These are phyloP conservation scores for Zaprionus ghesquierei DNA, from an alignment of 1,140 invertebrate species.

Conservation along the genomic window DNA sequence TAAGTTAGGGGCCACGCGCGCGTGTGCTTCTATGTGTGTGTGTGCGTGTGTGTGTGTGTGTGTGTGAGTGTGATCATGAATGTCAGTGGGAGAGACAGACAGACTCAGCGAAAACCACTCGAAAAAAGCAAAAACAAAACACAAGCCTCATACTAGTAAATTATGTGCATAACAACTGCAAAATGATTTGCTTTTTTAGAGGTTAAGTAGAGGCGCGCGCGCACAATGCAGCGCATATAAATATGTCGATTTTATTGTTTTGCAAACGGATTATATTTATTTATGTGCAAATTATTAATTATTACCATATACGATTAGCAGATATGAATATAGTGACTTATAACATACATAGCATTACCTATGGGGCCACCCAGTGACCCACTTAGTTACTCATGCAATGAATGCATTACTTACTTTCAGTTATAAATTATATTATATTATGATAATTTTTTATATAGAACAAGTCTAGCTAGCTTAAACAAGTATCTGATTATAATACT, in stretches of 20 bases:
- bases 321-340: background rate
- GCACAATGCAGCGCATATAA: background rate
- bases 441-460: too few relatives aligned
- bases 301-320: background rate
- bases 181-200: slow-evolving; percentile 23
- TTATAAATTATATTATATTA: too few relatives aligned
- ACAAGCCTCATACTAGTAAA: slow-evolving; percentile 23
- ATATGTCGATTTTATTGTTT: background rate
- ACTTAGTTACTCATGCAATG: background rate
- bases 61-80: slow-evolving; percentile 19
- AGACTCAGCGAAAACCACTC: slow-evolving; percentile 24
- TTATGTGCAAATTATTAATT: background rate
- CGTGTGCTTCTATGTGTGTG: slow-evolving; percentile 12
- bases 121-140: slow-evolving; percentile 6
- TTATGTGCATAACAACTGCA: slow-evolving; percentile 30
- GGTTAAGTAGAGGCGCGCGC: slow-evolving; percentile 19
- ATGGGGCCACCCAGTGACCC: background rate
- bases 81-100: slow-evolving; percentile 31
- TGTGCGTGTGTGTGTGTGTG: background rate
- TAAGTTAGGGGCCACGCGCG: slow-evolving; percentile 30
- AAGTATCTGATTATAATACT: background rate
- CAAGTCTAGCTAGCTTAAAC: too few relatives aligned
- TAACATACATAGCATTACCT: background rate
- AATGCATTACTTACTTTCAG: background rate
- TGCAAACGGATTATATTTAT: background rate